phyloP scores from a whole-genome alignment of 2,888 invertebrate genomes.

The Drosophila tripunctata region DNA sequence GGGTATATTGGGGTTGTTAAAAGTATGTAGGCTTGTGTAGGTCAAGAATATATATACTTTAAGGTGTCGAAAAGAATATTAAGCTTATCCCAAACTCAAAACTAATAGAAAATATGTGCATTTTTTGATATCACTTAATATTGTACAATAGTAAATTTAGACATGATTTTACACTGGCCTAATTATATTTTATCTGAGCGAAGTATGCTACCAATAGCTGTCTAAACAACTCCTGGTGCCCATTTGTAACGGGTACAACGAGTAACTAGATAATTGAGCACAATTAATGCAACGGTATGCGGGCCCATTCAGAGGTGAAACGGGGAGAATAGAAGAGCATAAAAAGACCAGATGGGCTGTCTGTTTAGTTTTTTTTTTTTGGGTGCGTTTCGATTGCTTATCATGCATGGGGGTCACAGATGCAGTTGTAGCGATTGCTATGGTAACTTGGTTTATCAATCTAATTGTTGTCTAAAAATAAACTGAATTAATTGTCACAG shows the following conservation, averaged over 20 bases:
- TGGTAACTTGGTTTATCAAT: constrained; percentile 36
- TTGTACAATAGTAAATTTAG: too few relatives aligned
- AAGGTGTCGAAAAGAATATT: too few relatives aligned
- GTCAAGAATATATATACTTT: too few relatives aligned
- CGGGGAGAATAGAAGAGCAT: constrained; percentile 3
- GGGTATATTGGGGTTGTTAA: too few relatives aligned
- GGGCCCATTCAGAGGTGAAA: constrained; percentile 5
- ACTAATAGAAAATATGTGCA: too few relatives aligned
- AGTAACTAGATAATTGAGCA: constrained; percentile 28
- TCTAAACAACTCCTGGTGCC: background rate
- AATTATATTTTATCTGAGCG: too few relatives aligned
- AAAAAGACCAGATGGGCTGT: constrained; percentile 23
- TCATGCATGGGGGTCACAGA: constrained; percentile 42
- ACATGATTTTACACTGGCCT: too few relatives aligned
- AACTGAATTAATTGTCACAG: constrained; percentile 11
- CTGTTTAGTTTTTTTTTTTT: too few relatives aligned
- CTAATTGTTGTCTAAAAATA: constrained; percentile 44
- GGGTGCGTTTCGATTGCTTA: constrained; percentile 20
- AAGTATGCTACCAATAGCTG: too few relatives aligned
- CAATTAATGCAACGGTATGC: constrained; percentile 42
- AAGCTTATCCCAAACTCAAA: too few relatives aligned
- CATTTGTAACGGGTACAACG: background rate
- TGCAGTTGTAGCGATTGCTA: constrained; percentile 24
- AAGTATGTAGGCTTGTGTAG: too few relatives aligned
- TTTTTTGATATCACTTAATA: too few relatives aligned